Base-by-base conservation (phyloP, 2,113 vertebrate species). In the Thunnus maccoyii region DNA sequence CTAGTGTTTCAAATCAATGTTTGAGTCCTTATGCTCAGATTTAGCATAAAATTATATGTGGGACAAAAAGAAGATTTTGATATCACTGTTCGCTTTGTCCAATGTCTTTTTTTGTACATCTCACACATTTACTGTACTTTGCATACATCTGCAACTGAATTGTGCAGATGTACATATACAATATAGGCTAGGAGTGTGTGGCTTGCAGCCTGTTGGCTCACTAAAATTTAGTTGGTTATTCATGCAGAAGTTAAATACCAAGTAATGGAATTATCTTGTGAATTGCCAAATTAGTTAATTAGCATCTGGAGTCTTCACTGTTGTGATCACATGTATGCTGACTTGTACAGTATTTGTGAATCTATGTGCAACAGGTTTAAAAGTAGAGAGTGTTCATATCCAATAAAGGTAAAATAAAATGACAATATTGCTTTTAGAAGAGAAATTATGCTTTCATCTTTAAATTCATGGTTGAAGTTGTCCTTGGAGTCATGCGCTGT, bases 241-340 rank as follows among this genome's bases (percentile, higher is more conserved):
- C 86, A 80, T 18, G 51, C 58, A 60, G 64, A 86, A 75, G 66
- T 78, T 85, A 73, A 89, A 84, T 71, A 87, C 83, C 72, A 88
- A 86, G 81, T 87, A 88, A 93, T 89, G 80, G 86, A 91, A 82
- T 93, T 90, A 85, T 82, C 82, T 79, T 70, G 64, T 50, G 80
- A 84, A 79, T 74, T 83, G 87, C 86, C 78, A 87, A 76, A 80
- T 69, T 78, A 63, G 74, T 75, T 89, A 83, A 90, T 87, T 90
- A 74, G 57, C 71, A 72, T 67, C 36, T 64, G 76, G 67, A 36
- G 75, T 58, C 57, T 58, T 60, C 64, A 50, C 69, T 58, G 32
- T 30, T 54, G 58, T 57, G 50, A 70, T 76, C 46, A 54, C 73
- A 69, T 62, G 46, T 44, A 11, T 70, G 71, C 68, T 52, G 85